Base-by-base conservation (phyloP, 2,797 vertebrate genomes). In the Gadopsis bispinosus region DNA sequence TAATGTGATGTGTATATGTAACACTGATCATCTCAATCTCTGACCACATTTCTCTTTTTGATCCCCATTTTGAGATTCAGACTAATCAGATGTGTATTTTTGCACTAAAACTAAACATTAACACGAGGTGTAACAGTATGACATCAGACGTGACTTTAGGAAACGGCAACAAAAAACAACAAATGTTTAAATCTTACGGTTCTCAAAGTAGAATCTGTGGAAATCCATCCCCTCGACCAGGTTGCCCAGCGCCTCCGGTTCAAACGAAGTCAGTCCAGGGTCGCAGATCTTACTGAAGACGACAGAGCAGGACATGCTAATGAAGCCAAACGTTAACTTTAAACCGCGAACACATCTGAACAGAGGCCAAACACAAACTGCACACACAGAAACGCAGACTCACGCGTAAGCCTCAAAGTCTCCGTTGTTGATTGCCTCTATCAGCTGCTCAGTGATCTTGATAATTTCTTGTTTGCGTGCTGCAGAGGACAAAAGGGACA, bases 181-280 rank as follows among this genome's bases (percentile, higher is more conserved):
- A 12, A 45, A 50, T 74, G 3, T 3, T 12, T 54, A 0, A 20
- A 17, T 79, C 97, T 96, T 95, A 99, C 98, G 91, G 90, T 99
- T 99, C 91, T 99, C 98, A 7, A 99, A 99, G 94, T 99, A 99
- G 94, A 99, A 99, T 92, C 97, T 96, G 93, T 99, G 98, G 92
- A 99, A 99, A 83, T 99, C 98, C 97, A 99, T 99, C 37, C 98
- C 98, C 91, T 99, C 98, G 1, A 99, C 98, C 83, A 99, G 93
- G 94, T 99, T 99, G 62, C 98, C 98, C 84, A 99, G 89, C 0
- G 98, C 98, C 95, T 99, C 97, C 0, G 98, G 98, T 88, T 99
- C 98, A 84, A 99, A 99, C 0, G 97, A 99, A 75, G 98, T 99
- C 92, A 99, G 94, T 69, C 98, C 98, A 12, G 97, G 97, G 91